Evolutionary conservation across 2,797 vertebrate species (phyloP), one percentile per base, ranked within the genome.

Genomic region (Echeneis naucrates): DNA sequence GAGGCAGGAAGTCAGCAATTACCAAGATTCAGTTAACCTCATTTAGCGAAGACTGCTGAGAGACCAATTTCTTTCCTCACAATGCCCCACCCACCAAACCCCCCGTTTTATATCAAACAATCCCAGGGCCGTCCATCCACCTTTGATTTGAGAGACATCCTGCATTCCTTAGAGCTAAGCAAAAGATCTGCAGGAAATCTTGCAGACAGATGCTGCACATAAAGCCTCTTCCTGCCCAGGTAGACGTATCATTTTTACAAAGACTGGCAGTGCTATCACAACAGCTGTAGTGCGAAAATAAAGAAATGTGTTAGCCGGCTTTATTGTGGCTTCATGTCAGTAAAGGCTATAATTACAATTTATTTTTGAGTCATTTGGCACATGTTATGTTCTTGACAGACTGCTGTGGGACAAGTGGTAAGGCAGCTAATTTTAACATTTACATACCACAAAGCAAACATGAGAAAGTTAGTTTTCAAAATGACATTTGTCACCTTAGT

Each of bases 1-100:
- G 61, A 92, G 90, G 92, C 92, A 88, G 83, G 83, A 89, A 92
- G 93, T 93, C 93, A 94, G 90, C 91, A 92, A 93, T 93, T 93
- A 94, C 90, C 86, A 75, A 88, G 88, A 92, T 92, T 93, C 92
- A 93, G 93, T 94, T 94, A 94, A 94, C 93, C 93, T 92, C 88
- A 84, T 93, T 93, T 91, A 88, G 81, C 83, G 83, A 91, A 91
- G 89, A 92, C 90, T 92, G 93, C 93, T 92, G 92, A 94, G 89
- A 92, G 91, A 90, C 88, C 87, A 85, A 75, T 93, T 92, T 89
- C 78, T 77, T 56, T 70, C 40, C 65, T 45, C 48, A 40, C 26
- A 71, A 60, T n/a, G 69, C 73, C 53, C 67, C 63, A n/a, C 72
- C 56, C 67, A 30, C 40, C 58, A 13, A 70, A 59, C 58, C 62